Conservation (phyloP, 1,140 invertebrate species). For the Drosophila paulistorum region DNA sequence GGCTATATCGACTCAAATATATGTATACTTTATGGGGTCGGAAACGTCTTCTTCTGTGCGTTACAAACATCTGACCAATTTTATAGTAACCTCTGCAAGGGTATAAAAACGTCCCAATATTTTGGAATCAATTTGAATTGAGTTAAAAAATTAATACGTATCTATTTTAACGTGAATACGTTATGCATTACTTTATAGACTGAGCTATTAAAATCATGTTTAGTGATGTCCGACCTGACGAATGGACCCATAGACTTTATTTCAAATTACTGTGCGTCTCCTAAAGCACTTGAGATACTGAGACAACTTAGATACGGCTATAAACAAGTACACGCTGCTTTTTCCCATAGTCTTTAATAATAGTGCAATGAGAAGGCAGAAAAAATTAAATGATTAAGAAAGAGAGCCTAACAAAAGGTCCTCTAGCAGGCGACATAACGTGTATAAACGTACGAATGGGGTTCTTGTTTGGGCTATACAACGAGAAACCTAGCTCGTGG, state of each 20-base stretch:
- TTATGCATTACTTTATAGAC: too few relatives aligned
- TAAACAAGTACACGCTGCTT: background rate
- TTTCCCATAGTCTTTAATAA: background rate
- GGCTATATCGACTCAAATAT: too few relatives aligned
- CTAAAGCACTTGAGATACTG: background rate
- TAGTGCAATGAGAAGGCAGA: conserved; percentile 44
- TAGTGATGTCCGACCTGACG: too few relatives aligned
- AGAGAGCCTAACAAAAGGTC: conserved; percentile 52
- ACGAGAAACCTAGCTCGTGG: conserved; percentile 22
- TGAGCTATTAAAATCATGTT: too few relatives aligned
- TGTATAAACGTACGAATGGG: conserved; percentile 10
- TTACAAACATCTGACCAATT: too few relatives aligned
- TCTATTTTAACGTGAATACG: too few relatives aligned
- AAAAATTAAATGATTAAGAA: conserved; percentile 59
- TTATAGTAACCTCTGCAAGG: too few relatives aligned
- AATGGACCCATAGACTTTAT: background rate
- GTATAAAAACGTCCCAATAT: too few relatives aligned
- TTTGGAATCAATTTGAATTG: too few relatives aligned
- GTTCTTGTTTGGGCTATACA: background rate
- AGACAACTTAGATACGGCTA: background rate
- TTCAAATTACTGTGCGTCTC: background rate
- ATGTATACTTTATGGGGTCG: too few relatives aligned
- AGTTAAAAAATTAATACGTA: too few relatives aligned
- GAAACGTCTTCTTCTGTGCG: too few relatives aligned
- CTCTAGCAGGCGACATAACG: conserved; percentile 16